Evolutionary conservation across 2,888 invertebrate genomes (phyloP), one percentile per base, ranked within the genome.

Genomic region (Hesperia comma): DNA sequence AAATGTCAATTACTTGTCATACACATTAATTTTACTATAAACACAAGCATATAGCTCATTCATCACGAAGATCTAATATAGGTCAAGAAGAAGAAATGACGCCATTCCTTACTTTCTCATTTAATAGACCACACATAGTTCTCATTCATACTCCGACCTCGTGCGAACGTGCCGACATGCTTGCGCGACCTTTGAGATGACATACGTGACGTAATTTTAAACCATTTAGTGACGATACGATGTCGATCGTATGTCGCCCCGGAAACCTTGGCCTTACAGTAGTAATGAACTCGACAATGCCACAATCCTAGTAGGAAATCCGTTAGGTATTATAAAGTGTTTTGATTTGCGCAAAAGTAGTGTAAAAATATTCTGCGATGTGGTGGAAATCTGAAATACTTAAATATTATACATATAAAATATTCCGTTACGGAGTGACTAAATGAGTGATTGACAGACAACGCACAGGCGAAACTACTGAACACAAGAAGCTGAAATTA

Each of bases 21-120:
- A 46, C 8, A 7, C 43, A 17, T 15, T 40, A 40, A 43, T 32
- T 58, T 26, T 15, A 15, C 32, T 46, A 43, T n/a, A n/a, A n/a
- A n/a, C n/a, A n/a, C n/a, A n/a, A n/a, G n/a, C 49, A 17, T 19
- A 19, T 6, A 46, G 46, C 21, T 49, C 60, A 63, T 63, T 55
- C n/a, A 63, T 55, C 55, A 55, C 14, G 26, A 26, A 46, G 17
- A 19, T 63, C 3, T 46, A 46, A 62, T 46, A 55, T 46, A 55
- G 54, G 63, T 43, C 63, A 63, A 55, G 63, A 63, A 17, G n/a
- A 43, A 19, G 49, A 49, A 49, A 63, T 55, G 54, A 55, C 63
- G 43, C 46, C 54, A 46, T 26, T 53, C 33, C 49, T 49, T 49
- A 46, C 54, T 62, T 41, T 62, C 46, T 46, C 63, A 55, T 63